Evolutionary conservation across 2,113 vertebrate genomes (phyloP), one percentile per base, ranked within the genome.

Genomic region (Conger conger): DNA sequence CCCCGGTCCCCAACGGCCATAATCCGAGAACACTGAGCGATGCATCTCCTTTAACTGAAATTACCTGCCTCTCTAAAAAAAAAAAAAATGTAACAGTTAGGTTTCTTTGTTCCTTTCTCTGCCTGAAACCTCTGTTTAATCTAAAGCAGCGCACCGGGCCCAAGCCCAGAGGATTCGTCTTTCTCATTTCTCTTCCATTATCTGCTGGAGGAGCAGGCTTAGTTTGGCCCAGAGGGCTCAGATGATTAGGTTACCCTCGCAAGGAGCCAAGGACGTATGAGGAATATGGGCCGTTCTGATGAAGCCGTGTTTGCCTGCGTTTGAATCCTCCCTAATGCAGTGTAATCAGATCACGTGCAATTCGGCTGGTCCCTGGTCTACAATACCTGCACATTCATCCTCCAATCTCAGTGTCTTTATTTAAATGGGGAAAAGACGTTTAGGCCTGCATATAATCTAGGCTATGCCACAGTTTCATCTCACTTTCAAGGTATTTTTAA

Each of bases 211-310:
- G 8, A 23, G 17, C 35, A 35, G 57, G 60, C 36, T 80, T 76
- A 42, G 79, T 79, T 53, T 57, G 68, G 23, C 45, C 84, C 60
- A 30, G 78, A 80, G 57, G 38, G 36, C 57, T 30, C 16, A 80
- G 57, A 16, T n/a, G 57, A 80, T 85, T 80, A 60, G 57, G 79
- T 68, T 80, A 57, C 50, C 45, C 83, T 60, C 38, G 60, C 17
- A 18, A 76, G 63, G 30, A 15, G n/a, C 63, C 82, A 42, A 83
- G 82, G 36, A 83, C 82, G 63, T 38, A 83, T 76, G 38, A 42
- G 42, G 36, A 63, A 33, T 33, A 9, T 33, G n/a, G 35, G 50
- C 18, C 30, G 8, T 80, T 79, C 53, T 54, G 73, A 42, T 45
- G 38, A 83, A 40, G 82, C 23, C 23, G 60, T 27, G 23, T 23